These are phyloP conservation scores for Ischnura elegans DNA, from an alignment of 2,888 invertebrate species.

Conservation along the genomic window DNA sequence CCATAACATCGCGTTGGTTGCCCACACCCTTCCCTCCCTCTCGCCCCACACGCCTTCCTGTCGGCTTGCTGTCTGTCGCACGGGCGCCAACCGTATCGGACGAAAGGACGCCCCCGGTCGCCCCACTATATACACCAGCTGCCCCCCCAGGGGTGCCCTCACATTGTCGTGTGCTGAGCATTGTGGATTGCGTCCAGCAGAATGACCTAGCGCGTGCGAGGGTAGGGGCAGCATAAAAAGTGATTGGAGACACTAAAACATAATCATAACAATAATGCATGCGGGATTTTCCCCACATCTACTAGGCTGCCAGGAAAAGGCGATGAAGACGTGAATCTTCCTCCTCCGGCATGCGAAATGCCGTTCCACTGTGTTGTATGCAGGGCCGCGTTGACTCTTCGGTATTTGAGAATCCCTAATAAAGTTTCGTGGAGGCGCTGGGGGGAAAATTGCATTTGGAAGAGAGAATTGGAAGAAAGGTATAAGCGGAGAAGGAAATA, in stretches of 20 bases:
- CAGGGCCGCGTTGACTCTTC: too few species aligned
- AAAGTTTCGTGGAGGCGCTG: too few species aligned
- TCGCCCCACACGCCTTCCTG: background rate
- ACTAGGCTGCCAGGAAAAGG: too few species aligned
- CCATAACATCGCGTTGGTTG: background rate
- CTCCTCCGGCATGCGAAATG: too few species aligned
- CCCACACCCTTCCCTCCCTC: background rate
- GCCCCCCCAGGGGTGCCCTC: background rate
- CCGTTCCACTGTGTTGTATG: too few species aligned
- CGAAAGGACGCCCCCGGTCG: background rate
- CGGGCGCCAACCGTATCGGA: conserved; percentile 14
- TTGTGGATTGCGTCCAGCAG: background rate
- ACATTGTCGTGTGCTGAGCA: background rate
- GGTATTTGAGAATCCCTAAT: too few species aligned
- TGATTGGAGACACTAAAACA: background rate
- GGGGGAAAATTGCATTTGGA: too few species aligned
- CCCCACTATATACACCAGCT: too few species aligned
- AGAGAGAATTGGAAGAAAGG: too few species aligned
- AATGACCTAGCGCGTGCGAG: background rate
- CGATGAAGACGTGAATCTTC: too few species aligned
- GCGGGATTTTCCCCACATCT: too few species aligned
- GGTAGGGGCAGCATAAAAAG: background rate
- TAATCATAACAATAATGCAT: background rate
- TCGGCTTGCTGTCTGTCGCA: background rate
- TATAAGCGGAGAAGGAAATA: too few species aligned